phyloP scores from a whole-genome alignment of 2,113 vertebrate genomes.

The Edolisoma coerulescens region DNA sequence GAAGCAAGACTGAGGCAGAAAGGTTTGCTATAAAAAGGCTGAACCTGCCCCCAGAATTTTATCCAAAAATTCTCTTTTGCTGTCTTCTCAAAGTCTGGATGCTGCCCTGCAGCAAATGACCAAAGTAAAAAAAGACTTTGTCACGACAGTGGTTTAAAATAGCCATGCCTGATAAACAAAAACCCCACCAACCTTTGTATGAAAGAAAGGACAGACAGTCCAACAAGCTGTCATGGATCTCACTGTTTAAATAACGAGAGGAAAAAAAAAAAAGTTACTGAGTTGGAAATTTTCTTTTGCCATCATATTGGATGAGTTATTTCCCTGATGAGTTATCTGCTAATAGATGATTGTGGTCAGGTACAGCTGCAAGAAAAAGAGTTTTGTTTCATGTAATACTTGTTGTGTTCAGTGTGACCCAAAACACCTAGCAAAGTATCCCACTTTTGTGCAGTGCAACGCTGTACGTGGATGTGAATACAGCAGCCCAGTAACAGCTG shows the following conservation, averaged over 20 bases:
- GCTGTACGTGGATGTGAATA: background rate
- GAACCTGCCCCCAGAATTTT: background rate
- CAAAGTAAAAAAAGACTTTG: background rate
- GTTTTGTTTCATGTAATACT: background rate
- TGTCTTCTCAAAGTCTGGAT: background rate
- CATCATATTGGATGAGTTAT: fast-evolving
- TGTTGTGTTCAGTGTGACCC: background rate
- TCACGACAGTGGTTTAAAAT: background rate
- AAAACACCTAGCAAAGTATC: background rate
- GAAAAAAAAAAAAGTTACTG: background rate
- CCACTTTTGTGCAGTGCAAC: background rate
- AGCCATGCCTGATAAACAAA: background rate
- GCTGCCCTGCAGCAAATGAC: background rate
- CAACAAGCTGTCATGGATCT: background rate
- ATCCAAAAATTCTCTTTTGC: background rate
- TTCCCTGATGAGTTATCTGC: no score
- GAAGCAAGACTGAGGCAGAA: background rate
- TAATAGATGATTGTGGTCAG: no score
- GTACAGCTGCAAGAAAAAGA: background rate
- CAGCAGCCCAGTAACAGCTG: background rate
- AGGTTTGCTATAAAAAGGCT: background rate
- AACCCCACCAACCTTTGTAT: background rate
- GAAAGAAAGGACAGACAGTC: background rate
- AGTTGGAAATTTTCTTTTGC: fast-evolving
- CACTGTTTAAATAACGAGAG: background rate